phyloP scores from a whole-genome alignment of 1,140 invertebrate genomes.

The Leptinotarsa defecta region DNA sequence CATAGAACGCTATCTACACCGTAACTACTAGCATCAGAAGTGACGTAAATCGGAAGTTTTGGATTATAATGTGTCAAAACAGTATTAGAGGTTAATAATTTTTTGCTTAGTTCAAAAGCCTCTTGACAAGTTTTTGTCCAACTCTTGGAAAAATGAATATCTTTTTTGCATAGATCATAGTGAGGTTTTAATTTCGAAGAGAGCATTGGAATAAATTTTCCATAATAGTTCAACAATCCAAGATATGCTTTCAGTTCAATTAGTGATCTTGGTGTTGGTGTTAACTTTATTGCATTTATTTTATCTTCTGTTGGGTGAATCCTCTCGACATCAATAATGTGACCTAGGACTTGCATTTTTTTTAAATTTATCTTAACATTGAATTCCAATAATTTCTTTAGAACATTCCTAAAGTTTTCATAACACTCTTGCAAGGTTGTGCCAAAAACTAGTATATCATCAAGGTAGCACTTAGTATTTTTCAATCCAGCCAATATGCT shows the following conservation, averaged over 20 bases:
- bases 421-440: not conserved
- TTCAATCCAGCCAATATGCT: constrained; percentile 15
- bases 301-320: constrained; percentile 41
- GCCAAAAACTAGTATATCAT: constrained; percentile 9
- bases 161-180: constrained; percentile 50
- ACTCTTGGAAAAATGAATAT: constrained; percentile 35
- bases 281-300: constrained; percentile 45
- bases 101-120: constrained; percentile 49
- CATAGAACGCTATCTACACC: constrained; percentile 53
- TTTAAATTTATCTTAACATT: not conserved
- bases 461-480: constrained; percentile 19
- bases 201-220: constrained; percentile 52
- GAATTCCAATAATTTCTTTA: not conserved
- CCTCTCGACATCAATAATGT: not conserved
- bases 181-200: constrained; percentile 47
- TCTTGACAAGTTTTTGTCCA: constrained; percentile 50
- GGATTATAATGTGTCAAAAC: constrained; percentile 49
- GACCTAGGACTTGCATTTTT: not conserved
- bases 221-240: constrained; percentile 54
- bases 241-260: constrained; percentile 52
- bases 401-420: not conserved
- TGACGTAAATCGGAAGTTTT: constrained; percentile 40
- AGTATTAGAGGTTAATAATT: constrained; percentile 23
- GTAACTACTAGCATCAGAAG: constrained; percentile 48
- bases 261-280: constrained; percentile 44